Base-by-base conservation (phyloP, 2,797 vertebrate genomes). In the Decapterus maruadsi region DNA sequence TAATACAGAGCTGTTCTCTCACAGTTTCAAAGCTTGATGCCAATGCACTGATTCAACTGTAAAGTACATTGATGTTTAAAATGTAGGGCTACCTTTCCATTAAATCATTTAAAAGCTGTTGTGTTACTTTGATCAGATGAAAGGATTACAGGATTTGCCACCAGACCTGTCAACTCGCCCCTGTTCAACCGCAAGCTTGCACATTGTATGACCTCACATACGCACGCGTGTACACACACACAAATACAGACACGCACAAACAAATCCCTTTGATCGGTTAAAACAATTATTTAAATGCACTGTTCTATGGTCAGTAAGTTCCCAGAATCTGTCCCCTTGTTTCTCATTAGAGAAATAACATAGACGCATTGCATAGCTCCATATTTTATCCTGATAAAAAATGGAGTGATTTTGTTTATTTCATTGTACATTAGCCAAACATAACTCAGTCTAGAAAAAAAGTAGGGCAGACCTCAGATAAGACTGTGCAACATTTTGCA, bases 271-370 rank as follows among this genome's bases (percentile, higher is more conserved):
- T 92, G 87, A 93, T 92, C 75, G 82, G 84, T 88, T 89, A 68
- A 90, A 93, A 95, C 94, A 95, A 95, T 95, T 94, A 95, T 94
- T 94, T 91, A 95, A 93, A 94, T 95, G 95, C 92, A 90, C 85
- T 77, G 82, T 80, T 89, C 61, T 83, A 65, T 87, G 85, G 69
- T 65, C 82, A 80, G 67, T 75, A 81, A 80, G 78, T 83, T 90
- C 80, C 82, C 53, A 59, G 85, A 88, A 87, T 88, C 82, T 88
- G 82, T 87, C 68, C 83, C 79, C 78, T 86, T 78, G 73, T 92
- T 90, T 89, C 82, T 93, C 90, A 93, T 93, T 92, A 93, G 81
- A 86, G 70, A 94, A 93, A 94, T 94, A 90, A 90, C 90, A 89
- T 81, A 62, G 80, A 86, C 73, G 81, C 72, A 81, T 78, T 56